phyloP scores from a whole-genome alignment of 2,888 invertebrate genomes.

The Druceiella hillmani region DNA sequence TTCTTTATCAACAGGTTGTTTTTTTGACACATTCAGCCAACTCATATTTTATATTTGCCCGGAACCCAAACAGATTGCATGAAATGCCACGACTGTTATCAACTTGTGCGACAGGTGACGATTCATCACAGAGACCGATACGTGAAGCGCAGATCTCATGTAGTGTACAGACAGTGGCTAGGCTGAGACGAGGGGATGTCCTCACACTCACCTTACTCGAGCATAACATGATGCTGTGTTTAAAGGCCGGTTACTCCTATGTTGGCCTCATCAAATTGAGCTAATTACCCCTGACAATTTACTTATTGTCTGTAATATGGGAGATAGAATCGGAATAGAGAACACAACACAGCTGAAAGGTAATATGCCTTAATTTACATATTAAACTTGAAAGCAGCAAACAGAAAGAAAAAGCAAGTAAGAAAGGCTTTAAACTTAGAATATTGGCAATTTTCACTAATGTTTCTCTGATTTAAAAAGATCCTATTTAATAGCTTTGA shows the following conservation, averaged over 20 bases:
- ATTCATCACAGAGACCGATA: constrained; percentile 31
- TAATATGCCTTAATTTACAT: no score
- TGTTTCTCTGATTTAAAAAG: no score
- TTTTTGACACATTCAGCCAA: constrained; percentile 39
- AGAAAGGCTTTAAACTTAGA: no score
- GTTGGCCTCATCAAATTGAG: constrained; percentile 44
- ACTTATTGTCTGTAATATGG: no score
- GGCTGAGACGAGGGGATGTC: constrained; percentile 34
- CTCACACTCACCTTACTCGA: constrained; percentile 40
- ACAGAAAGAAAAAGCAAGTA: no score
- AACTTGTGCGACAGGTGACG: constrained; percentile 39
- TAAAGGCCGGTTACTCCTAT: constrained; percentile 38
- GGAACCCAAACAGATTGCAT: constrained; percentile 21
- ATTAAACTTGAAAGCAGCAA: no score
- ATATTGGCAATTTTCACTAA: no score
- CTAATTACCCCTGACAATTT: no score
- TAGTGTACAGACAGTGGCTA: constrained; percentile 35
- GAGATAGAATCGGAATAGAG: no score
- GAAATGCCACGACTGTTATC: constrained; percentile 31
- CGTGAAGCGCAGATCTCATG: constrained; percentile 40
- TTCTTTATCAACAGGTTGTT: constrained; percentile 31
- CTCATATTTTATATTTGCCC: constrained; percentile 40
- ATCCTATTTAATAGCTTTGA: no score
- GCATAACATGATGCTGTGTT: constrained; percentile 37
- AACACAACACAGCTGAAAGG: no score